Conservation (phyloP, 2,888 invertebrate species). For the Cryptus armator region DNA sequence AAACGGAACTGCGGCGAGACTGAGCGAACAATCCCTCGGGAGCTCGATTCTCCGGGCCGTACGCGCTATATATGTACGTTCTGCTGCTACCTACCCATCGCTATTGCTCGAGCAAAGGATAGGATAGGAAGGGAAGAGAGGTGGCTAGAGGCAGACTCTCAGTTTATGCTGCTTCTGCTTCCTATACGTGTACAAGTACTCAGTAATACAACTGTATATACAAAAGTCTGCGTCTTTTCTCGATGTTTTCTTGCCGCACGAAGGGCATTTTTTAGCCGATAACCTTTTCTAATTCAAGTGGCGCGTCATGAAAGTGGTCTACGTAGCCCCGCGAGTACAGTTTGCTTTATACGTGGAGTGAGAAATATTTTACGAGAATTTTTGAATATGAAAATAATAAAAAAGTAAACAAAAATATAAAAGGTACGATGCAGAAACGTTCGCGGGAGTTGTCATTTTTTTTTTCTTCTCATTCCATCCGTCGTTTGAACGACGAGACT, state of each 20-base stretch:
- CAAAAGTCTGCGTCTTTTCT: conserved; percentile 72
- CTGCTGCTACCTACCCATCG: conserved; percentile 43
- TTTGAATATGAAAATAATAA: conserved; percentile 19
- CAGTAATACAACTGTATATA: conserved; percentile 75
- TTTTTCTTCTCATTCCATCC: not conserved
- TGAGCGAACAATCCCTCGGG: conserved; percentile 57
- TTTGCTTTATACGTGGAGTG: conserved; percentile 16
- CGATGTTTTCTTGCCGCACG: conserved; percentile 76
- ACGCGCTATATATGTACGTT: conserved; percentile 19
- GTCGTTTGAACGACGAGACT: conserved; percentile 17
- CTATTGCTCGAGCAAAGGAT: conserved; percentile 70
- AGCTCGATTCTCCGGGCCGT: conserved; percentile 40
- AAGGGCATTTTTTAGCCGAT: conserved; percentile 76
- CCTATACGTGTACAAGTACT: conserved; percentile 58
- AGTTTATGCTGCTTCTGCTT: conserved; percentile 43
- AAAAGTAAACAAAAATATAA: not conserved
- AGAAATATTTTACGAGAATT: conserved; percentile 72
- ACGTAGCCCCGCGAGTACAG: not conserved
- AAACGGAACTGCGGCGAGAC: conserved; percentile 52
- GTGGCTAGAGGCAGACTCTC: not conserved
- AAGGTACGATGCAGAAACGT: not conserved
- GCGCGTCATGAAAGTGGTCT: conserved; percentile 27
- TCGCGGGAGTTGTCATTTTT: conserved; percentile 8
- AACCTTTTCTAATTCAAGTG: conserved; percentile 78
- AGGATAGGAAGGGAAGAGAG: not conserved